Conservation (phyloP, 2,797 vertebrate genomes). For the Tinamus major region DNA sequence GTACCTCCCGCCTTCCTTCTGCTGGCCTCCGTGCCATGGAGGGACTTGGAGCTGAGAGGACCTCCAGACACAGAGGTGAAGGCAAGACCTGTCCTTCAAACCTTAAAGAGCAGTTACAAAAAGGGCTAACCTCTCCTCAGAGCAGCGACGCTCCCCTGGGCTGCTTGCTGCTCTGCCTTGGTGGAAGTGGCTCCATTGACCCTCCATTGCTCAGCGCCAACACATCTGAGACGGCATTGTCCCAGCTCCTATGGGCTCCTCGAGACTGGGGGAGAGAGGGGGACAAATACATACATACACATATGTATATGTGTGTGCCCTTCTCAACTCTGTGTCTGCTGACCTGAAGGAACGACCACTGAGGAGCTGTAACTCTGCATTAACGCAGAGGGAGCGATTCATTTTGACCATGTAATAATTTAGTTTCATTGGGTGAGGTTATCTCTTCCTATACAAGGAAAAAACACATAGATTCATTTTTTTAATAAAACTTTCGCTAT, state of each 20-base stretch:
- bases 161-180: accelerated
- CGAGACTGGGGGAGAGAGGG: background rate
- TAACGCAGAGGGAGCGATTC: background rate
- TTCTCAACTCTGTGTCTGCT: background rate
- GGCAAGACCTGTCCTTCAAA: background rate
- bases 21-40: background rate
- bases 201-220: background rate
- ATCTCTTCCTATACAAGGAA: background rate
- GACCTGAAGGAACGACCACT: accelerated
- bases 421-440: background rate
- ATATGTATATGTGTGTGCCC: accelerated
- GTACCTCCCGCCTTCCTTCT: background rate
- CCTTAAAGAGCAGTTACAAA: accelerated
- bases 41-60: accelerated
- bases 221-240: accelerated
- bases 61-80: background rate
- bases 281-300: too few relatives aligned
- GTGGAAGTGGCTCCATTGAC: accelerated
- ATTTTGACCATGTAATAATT: background rate
- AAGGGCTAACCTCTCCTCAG: accelerated
- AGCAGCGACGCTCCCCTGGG: accelerated
- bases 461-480: background rate
- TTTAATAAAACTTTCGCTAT: background rate
- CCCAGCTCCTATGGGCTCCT: background rate
- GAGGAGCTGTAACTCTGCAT: background rate